These are phyloP conservation scores for Oscheius sp. DNA, from an alignment of 2,888 invertebrate species.

Conservation along the genomic window DNA sequence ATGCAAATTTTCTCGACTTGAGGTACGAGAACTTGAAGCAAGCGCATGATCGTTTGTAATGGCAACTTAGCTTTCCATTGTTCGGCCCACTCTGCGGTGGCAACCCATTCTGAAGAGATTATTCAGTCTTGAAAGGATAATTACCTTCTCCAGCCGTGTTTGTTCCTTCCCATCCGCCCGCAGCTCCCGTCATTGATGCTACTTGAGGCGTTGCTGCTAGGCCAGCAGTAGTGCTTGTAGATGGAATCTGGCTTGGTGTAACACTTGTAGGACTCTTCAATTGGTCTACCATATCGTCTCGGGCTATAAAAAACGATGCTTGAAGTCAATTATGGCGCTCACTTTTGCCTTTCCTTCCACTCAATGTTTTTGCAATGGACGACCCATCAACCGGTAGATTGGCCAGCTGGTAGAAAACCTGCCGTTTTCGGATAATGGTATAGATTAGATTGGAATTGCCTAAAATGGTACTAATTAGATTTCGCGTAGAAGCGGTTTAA, in stretches of 20 bases:
- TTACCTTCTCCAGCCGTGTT: slow-evolving; percentile 30
- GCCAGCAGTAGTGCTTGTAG: slow-evolving; percentile 38
- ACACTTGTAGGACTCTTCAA: slow-evolving; percentile 54
- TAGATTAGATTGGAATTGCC: slow-evolving; percentile 98
- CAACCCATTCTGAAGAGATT: slow-evolving; percentile 78
- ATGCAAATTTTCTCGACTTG: slow-evolving; percentile 99
- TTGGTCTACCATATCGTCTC: slow-evolving; percentile 56
- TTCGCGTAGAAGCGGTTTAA: slow-evolving; percentile 67
- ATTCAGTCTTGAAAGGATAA: neutral
- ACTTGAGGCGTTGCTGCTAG: slow-evolving; percentile 90
- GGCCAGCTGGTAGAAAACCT: slow-evolving; percentile 95
- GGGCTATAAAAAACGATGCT: slow-evolving; percentile 15
- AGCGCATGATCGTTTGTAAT: slow-evolving; percentile 96
- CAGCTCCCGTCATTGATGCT: slow-evolving; percentile 84
- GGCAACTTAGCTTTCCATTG: slow-evolving; percentile 97
- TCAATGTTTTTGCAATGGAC: slow-evolving; percentile 82
- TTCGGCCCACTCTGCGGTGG: slow-evolving; percentile 91
- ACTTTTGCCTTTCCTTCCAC: slow-evolving; percentile 70
- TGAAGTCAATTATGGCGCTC: neutral
- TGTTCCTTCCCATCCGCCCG: slow-evolving; percentile 47
- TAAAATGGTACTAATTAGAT: slow-evolving; percentile 68
- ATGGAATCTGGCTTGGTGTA: slow-evolving; percentile 39
- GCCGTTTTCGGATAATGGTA: slow-evolving; percentile 97
- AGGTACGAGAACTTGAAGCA: slow-evolving; percentile 96
- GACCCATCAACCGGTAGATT: slow-evolving; percentile 92